phyloP scores from a whole-genome alignment of 2,888 invertebrate species.

The Neocrepidodera transversa region DNA sequence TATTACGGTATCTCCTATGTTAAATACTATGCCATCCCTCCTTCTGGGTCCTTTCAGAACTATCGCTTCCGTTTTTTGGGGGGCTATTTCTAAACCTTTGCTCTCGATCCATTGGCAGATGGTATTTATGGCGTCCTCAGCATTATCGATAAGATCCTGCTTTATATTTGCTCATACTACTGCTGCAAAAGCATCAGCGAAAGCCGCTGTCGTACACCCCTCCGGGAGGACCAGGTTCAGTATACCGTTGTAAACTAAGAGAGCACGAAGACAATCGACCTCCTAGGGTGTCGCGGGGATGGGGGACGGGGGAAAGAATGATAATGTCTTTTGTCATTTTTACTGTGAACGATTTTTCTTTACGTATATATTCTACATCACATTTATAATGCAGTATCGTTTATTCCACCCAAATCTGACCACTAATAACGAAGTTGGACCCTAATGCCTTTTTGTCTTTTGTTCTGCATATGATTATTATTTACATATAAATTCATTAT shows the following conservation, averaged over 20 bases:
- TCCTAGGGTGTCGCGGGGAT: too few relatives aligned
- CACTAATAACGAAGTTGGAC: too few relatives aligned
- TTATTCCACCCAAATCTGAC: too few relatives aligned
- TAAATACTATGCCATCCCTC: constrained; percentile 6
- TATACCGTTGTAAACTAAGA: constrained; percentile 22
- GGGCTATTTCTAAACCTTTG: constrained; percentile 6
- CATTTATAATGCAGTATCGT: too few relatives aligned
- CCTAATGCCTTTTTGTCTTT: too few relatives aligned
- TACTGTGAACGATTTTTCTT: too few relatives aligned
- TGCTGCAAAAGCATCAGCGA: background rate
- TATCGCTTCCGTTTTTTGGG: background rate
- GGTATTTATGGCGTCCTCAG: background rate
- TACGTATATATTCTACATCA: too few relatives aligned
- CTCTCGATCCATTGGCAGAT: constrained; percentile 19
- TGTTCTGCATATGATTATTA: too few relatives aligned
- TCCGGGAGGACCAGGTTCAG: background rate
- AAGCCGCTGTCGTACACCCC: constrained; percentile 1
- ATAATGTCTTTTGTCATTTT: too few relatives aligned
- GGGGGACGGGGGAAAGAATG: too few relatives aligned
- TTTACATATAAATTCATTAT: too few relatives aligned
- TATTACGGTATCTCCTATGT: background rate
- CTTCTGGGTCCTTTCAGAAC: constrained; percentile 14
- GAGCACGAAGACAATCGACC: too few relatives aligned
- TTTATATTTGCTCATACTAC: background rate
- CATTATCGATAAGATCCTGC: background rate